A percentile compares a stretch with the other conserved stretches of the same genome.
Conservation (phyloP, 2,888 invertebrate genomes). For the Lasioglossum malachurum region DNA sequence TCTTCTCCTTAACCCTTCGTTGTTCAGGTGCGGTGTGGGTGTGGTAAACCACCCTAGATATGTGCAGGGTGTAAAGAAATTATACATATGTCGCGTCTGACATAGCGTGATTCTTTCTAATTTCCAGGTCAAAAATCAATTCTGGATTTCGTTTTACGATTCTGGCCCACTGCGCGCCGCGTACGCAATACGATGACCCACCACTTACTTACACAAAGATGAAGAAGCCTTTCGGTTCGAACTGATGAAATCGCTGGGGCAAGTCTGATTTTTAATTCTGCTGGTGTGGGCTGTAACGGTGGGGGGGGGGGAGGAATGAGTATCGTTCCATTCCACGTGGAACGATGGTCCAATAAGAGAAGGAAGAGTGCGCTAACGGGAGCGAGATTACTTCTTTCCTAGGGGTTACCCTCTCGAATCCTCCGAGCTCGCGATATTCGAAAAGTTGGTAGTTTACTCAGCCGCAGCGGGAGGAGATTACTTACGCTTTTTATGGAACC, state of each 20-base stretch:
- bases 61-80: too few species aligned
- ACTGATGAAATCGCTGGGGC: constrained; percentile 11
- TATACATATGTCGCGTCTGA: too few species aligned
- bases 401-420: constrained; percentile 38
- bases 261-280: constrained; percentile 60
- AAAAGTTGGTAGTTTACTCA: constrained; percentile 71
- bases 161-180: background rate
- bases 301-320: background rate
- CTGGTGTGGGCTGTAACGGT: background rate
- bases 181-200: background rate
- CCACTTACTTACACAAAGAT: background rate
- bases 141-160: background rate
- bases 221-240: background rate
- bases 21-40: too few species aligned
- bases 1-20: too few species aligned
- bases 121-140: too few species aligned
- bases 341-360: constrained; percentile 67
- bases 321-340: constrained; percentile 46
- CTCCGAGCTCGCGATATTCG: constrained; percentile 65
- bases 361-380: constrained; percentile 49
- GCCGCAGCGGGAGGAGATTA: constrained; percentile 64
- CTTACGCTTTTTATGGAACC: constrained; percentile 66
- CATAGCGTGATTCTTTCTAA: too few species aligned
- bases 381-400: constrained; percentile 67
- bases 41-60: too few species aligned